These are phyloP conservation scores for Enteromius paludinosus DNA, from an alignment of 2,797 vertebrate species.

Conservation along the genomic window DNA sequence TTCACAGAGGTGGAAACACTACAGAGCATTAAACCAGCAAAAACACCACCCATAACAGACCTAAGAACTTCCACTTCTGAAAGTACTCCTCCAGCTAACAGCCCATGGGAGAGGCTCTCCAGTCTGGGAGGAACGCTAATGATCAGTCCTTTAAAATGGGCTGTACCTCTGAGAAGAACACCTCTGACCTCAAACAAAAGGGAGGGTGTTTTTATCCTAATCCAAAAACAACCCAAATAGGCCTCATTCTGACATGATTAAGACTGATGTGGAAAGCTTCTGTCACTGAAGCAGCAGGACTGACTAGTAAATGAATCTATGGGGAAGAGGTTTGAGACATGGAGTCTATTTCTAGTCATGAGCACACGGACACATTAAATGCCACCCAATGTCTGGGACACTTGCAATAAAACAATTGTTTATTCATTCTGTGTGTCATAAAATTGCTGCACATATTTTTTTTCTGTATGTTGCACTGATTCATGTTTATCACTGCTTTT, in stretches of 20 bases:
- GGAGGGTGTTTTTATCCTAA: slow-evolving; percentile 34
- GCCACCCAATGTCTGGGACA: background rate
- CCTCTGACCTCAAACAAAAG: slow-evolving; percentile 44
- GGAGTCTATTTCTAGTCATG: background rate
- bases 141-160: slow-evolving; percentile 27
- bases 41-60: slow-evolving; percentile 32
- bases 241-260: slow-evolving; percentile 43
- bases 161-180: slow-evolving; percentile 38
- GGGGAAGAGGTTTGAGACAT: background rate
- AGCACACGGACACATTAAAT: slow-evolving; percentile 16
- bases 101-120: slow-evolving; percentile 27
- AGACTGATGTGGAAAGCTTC: slow-evolving; percentile 47
- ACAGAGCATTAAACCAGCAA: background rate
- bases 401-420: background rate
- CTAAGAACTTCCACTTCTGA: slow-evolving; percentile 13
- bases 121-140: slow-evolving; percentile 28
- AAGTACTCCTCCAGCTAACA: background rate
- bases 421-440: background rate
- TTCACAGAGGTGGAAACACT: slow-evolving; percentile 21
- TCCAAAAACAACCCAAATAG: slow-evolving; percentile 31
- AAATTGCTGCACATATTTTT: background rate
- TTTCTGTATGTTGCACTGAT: background rate
- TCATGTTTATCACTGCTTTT: background rate
- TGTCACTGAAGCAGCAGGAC: background rate
- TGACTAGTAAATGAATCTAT: slow-evolving; percentile 16